Conservation (phyloP, 1,140 invertebrate genomes). For the Trichonephila inaurata region DNA sequence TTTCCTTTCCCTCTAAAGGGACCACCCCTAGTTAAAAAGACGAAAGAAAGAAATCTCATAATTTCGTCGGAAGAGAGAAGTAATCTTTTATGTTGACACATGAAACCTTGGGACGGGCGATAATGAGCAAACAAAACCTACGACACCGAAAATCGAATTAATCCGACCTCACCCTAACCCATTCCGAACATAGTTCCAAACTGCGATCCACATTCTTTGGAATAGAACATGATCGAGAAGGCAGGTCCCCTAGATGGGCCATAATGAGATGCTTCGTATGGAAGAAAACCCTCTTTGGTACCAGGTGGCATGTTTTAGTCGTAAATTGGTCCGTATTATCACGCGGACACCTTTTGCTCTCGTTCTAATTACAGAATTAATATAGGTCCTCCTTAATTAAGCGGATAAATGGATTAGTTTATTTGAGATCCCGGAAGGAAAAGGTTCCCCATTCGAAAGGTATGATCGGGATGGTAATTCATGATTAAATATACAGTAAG, state of each 20-base stretch:
- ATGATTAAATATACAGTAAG: conserved; percentile 1
- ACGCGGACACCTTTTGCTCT: background rate
- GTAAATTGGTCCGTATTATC: conserved; percentile 22
- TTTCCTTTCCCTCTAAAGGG: too few species aligned
- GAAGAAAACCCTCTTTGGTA: background rate
- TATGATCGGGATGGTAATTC: background rate
- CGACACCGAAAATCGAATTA: conserved; percentile 7
- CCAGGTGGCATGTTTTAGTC: conserved; percentile 15
- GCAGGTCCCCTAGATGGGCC: background rate
- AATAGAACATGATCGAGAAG: background rate
- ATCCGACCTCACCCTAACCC: background rate
- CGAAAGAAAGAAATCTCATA: too few species aligned
- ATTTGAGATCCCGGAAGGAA: background rate
- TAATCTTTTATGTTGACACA: background rate
- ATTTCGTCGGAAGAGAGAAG: background rate
- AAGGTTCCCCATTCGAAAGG: background rate
- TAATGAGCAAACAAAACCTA: background rate
- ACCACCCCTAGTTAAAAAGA: too few species aligned
- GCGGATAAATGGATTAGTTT: conserved; percentile 11
- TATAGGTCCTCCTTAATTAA: conserved; percentile 1
- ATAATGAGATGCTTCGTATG: background rate
- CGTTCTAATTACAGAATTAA: conserved; percentile 9
- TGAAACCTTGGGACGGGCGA: background rate
- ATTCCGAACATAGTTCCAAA: background rate
- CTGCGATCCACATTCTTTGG: too few species aligned